A percentile compares a stretch with the other conserved stretches of the same genome.
Evolutionary conservation across 2,113 vertebrate species (phyloP).

Genomic region (human (Homo sapiens)): DNA sequence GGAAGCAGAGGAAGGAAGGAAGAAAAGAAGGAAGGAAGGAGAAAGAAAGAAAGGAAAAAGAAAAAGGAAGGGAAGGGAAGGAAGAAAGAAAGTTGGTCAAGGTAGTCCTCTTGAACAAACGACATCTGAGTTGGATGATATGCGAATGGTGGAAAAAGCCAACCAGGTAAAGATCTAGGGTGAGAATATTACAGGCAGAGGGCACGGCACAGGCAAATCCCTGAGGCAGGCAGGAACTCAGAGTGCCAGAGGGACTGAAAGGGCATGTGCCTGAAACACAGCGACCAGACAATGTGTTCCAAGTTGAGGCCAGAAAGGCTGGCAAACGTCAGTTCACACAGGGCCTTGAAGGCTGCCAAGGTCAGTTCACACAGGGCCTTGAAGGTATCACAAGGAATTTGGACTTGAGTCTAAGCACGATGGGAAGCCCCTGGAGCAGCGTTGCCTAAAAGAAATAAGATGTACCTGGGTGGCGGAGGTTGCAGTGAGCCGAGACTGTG

Average conservation of each 20-base stretch:
- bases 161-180: neutral
- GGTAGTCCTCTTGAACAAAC: neutral
- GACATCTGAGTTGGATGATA: fast-evolving
- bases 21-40: no score
- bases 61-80: no score
- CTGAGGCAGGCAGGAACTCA: neutral
- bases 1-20: no score
- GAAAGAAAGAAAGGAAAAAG: fast-evolving
- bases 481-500: no score
- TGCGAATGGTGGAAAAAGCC: neutral
- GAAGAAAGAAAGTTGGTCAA: neutral
- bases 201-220: neutral
- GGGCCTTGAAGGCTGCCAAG: neutral
- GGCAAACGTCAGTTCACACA: neutral
- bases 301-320: neutral
- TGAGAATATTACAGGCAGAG: neutral
- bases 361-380: neutral
- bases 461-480: no score
- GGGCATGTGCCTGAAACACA: fast-evolving
- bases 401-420: neutral
- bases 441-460: neutral
- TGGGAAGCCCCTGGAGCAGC: neutral
- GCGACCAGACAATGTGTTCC: neutral
- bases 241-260: neutral
- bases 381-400: neutral